Conservation (phyloP, 2,888 invertebrate genomes). For the Coleophora flavipennella region DNA sequence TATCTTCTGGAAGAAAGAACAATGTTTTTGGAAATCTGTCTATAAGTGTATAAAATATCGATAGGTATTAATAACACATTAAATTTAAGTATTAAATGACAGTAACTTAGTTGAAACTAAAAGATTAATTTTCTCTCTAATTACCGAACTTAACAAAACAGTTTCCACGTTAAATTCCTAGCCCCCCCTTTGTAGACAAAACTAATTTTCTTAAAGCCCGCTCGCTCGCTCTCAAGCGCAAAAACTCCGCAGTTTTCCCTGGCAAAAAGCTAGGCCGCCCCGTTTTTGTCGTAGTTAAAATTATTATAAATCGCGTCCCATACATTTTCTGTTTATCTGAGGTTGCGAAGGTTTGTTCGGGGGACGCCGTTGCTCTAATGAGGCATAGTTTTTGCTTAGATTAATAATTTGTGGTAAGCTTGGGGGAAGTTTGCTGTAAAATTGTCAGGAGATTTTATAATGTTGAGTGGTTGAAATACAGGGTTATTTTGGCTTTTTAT, state of each 20-base stretch:
- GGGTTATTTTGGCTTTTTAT: too few relatives aligned
- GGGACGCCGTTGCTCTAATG: slow-evolving; percentile 50
- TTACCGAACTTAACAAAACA: slow-evolving; percentile 1
- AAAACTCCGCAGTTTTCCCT: slow-evolving; percentile 23
- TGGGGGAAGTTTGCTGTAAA: slow-evolving; percentile 15
- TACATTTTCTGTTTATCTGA: slow-evolving; percentile 62
- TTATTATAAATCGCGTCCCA: slow-evolving; percentile 63
- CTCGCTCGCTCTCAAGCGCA: slow-evolving; percentile 9
- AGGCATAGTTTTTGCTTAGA: slow-evolving; percentile 57
- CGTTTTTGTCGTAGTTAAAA: slow-evolving; percentile 53
- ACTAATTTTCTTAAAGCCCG: slow-evolving; percentile 51
- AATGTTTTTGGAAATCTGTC: too few relatives aligned
- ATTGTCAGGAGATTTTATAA: slow-evolving; percentile 30
- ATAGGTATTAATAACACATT: too few relatives aligned
- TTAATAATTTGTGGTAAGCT: slow-evolving; percentile 43
- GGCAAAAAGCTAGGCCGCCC: slow-evolving; percentile 31
- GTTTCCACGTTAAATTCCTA: neutral
- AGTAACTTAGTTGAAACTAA: too few relatives aligned
- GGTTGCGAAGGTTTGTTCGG: slow-evolving; percentile 39
- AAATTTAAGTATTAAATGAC: too few relatives aligned
- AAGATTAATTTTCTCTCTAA: too few relatives aligned
- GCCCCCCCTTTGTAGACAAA: slow-evolving; percentile 10
- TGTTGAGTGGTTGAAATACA: neutral
- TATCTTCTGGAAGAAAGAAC: too few relatives aligned
- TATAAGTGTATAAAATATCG: too few relatives aligned